These are phyloP conservation scores for Podilymbus podiceps DNA, from an alignment of 2,113 vertebrate genomes.

Conservation along the genomic window DNA sequence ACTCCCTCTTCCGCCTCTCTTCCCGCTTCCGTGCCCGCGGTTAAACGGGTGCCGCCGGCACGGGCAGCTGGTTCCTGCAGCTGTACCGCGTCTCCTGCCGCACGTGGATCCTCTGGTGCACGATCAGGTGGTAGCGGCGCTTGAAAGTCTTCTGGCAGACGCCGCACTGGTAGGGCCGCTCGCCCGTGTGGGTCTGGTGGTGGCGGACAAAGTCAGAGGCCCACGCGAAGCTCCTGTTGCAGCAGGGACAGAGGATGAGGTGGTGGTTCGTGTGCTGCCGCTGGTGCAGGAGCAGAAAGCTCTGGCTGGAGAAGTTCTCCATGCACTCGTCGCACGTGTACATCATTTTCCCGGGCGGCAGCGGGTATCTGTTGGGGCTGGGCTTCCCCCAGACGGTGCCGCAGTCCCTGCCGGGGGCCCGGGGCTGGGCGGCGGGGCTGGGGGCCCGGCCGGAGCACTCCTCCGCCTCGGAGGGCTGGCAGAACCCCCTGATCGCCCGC, in stretches of 20 bases:
- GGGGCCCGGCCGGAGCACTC: not conserved
- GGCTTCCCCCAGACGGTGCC: not conserved
- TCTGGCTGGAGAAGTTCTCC: conserved; percentile 47
- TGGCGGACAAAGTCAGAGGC: not conserved
- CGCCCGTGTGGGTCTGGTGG: not conserved
- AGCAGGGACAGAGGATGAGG: conserved; percentile 22
- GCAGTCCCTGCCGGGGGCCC: rapidly evolving
- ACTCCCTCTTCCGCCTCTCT: rapidly evolving
- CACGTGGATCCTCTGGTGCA: not conserved
- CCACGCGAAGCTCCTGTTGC: not conserved
- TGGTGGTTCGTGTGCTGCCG: not conserved
- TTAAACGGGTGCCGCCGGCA: rapidly evolving
- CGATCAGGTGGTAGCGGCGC: not conserved
- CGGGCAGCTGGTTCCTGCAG: rapidly evolving
- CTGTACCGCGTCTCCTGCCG: not conserved
- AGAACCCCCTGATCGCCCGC: not conserved
- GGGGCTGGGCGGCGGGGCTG: not conserved
- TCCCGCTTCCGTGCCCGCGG: rapidly evolving
- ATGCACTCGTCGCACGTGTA: not conserved
- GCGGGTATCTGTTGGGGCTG: rapidly evolving
- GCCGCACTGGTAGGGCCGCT: not conserved
- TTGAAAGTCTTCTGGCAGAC: conserved; percentile 35
- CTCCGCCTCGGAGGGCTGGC: not conserved
- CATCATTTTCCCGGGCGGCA: not conserved
- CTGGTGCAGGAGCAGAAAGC: conserved; percentile 19